Conservation (phyloP, 2,113 vertebrate genomes). For the Mesocricetus auratus region DNA sequence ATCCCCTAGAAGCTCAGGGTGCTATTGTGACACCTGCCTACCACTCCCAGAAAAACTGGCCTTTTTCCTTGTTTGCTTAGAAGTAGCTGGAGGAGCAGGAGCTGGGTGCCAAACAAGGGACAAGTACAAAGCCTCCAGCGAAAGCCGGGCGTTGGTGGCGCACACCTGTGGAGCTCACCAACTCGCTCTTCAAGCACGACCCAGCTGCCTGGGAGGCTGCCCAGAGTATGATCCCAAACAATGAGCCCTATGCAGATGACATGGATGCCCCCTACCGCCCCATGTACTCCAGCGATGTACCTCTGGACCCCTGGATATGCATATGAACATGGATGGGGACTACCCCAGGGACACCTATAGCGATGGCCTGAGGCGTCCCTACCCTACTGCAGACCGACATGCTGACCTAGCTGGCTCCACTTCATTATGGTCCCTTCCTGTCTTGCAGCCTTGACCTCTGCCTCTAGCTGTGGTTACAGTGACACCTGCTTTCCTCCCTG, state of each 20-base stretch:
- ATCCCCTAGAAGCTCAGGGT: neutral
- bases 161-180: constrained; percentile 97
- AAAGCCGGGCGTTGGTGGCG: too few relatives aligned
- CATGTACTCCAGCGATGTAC: constrained; percentile 87
- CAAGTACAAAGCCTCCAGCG: neutral
- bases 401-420: constrained; percentile 82
- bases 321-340: constrained; percentile 88
- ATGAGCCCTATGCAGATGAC: constrained; percentile 88
- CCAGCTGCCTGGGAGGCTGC: constrained; percentile 95
- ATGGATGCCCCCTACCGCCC: constrained; percentile 88
- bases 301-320: constrained; percentile 87
- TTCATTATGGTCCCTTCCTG: neutral
- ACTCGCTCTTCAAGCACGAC: constrained; percentile 97
- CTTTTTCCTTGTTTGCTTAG: neutral
- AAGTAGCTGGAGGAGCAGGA: neutral
- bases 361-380: constrained; percentile 86
- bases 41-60: neutral
- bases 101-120: neutral
- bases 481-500: neutral
- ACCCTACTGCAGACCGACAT: constrained; percentile 84
- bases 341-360: constrained; percentile 89
- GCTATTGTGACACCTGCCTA: neutral
- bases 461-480: neutral
- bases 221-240: constrained; percentile 91
- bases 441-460: neutral